Evolutionary conservation across 2,888 invertebrate genomes (phyloP).

Genomic region (Embidobia sp.): DNA sequence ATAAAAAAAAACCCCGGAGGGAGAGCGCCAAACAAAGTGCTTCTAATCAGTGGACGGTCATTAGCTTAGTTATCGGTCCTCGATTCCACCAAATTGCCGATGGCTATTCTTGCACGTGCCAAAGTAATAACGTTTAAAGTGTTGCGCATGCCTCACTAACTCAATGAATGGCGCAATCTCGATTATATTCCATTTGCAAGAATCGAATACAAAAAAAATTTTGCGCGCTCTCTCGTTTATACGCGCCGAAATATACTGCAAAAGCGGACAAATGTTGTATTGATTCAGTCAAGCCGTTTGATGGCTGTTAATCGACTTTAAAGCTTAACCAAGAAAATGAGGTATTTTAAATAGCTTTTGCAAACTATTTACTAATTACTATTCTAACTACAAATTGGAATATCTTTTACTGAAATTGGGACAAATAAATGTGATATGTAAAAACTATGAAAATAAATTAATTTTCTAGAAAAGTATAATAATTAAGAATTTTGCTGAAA

Average conservation of each 20-base stretch:
- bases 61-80: constrained; percentile 67
- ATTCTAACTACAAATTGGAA: no score
- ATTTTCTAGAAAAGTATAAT: no score
- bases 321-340: no score
- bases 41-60: constrained; percentile 66
- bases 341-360: no score
- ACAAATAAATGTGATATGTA: no score
- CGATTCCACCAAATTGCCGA: constrained; percentile 60
- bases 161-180: constrained; percentile 24
- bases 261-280: constrained; percentile 6
- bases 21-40: constrained; percentile 31
- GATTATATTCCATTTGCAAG: constrained; percentile 19
- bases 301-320: no score
- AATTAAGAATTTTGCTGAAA: no score
- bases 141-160: constrained; percentile 26
- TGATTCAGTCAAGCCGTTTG: no score
- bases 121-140: constrained; percentile 48
- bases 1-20: constrained; percentile 8
- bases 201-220: constrained; percentile 2
- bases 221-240: neutral
- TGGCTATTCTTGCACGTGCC: constrained; percentile 47
- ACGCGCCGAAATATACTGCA: neutral
- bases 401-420: no score
- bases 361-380: no score
- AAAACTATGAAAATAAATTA: no score